A percentile compares a stretch with the other conserved stretches of the same genome.
These are phyloP conservation scores for Drosophila subpulchrella DNA, from an alignment of 1,140 invertebrate genomes.

Conservation along the genomic window DNA sequence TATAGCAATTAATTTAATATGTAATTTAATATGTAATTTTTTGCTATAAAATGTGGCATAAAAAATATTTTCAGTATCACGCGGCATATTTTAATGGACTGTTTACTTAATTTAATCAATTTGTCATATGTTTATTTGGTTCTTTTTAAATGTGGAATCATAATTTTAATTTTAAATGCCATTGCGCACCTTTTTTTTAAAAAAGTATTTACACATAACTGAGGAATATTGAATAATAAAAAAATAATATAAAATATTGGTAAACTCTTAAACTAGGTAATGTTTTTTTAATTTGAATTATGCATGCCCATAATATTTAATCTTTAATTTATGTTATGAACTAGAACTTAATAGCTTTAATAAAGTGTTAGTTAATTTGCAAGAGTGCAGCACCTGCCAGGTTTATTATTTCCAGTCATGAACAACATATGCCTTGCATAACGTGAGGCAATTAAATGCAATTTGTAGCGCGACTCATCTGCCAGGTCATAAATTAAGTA, in stretches of 20 bases:
- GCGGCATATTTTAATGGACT: background rate
- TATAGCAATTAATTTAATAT: conserved; percentile 24
- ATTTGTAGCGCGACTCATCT: conserved; percentile 52
- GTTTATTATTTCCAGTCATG: background rate
- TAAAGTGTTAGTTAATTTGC: background rate
- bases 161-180: background rate
- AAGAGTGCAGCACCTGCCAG: background rate
- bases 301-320: too few relatives aligned
- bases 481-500: conserved; percentile 45
- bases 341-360: background rate
- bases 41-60: background rate
- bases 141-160: background rate
- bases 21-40: background rate
- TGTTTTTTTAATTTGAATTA: background rate
- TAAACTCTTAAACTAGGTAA: too few relatives aligned
- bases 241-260: background rate
- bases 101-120: background rate
- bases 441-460: conserved; percentile 59
- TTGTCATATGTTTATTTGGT: background rate
- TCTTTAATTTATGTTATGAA: background rate
- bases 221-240: background rate
- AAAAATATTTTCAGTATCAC: background rate
- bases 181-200: background rate
- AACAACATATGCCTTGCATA: conserved; percentile 35
- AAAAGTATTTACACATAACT: background rate